Evolutionary conservation across 1,140 invertebrate species (phyloP).

Genomic region (Asobara japonica): DNA sequence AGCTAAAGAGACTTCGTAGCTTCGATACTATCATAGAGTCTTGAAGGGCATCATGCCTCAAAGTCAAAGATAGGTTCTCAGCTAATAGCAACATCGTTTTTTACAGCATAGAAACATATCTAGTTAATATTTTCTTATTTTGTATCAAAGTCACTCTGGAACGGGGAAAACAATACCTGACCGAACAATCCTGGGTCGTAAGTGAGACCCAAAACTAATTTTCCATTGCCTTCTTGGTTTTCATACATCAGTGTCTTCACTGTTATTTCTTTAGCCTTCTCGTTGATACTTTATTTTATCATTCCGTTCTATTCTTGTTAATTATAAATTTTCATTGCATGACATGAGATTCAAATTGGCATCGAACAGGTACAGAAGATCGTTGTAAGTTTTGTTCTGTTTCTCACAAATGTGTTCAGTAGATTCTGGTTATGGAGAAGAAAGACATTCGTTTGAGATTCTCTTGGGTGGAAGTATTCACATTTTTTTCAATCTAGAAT

Average conservation of each 20-base stretch:
- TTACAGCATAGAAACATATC: neutral
- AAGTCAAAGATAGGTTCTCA: constrained; percentile 20
- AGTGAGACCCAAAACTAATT: neutral
- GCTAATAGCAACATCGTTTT: constrained; percentile 24
- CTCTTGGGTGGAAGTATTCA: no score
- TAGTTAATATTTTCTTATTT: neutral
- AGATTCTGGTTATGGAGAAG: constrained; percentile 2
- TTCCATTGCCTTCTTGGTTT: neutral
- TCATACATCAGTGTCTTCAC: neutral
- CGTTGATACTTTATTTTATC: constrained; percentile 7
- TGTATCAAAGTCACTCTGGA: constrained; percentile 17
- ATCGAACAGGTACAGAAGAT: constrained; percentile 32
- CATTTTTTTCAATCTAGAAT: neutral
- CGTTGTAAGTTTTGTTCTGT: constrained; percentile 29
- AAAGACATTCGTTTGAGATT: neutral
- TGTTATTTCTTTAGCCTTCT: neutral
- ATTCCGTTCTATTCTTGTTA: neutral
- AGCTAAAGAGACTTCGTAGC: constrained; percentile 40
- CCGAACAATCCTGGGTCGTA: neutral
- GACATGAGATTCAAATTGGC: constrained; percentile 12
- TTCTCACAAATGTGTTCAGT: neutral
- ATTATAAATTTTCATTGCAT: neutral
- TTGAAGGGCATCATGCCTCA: constrained; percentile 23
- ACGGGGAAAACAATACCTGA: constrained; percentile 8
- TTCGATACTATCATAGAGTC: constrained; percentile 41